These are phyloP conservation scores for Bombus consobrinus DNA, from an alignment of 1,140 invertebrate genomes.

Conservation along the genomic window DNA sequence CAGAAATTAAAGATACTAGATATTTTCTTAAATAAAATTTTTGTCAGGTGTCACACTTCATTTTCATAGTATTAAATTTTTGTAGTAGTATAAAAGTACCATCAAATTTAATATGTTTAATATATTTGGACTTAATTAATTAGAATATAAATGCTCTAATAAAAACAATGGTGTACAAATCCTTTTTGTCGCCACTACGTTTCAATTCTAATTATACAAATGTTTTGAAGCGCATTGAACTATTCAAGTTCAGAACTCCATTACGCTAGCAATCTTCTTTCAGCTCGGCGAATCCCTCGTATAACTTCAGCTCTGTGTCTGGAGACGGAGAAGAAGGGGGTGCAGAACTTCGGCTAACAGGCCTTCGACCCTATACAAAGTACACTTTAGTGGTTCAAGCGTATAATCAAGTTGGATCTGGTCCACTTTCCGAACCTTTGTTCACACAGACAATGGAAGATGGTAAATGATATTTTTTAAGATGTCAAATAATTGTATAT, in stretches of 20 bases:
- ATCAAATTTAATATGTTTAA: too few relatives aligned
- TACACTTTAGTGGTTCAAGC: slow-evolving; percentile 93
- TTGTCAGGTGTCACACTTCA: too few relatives aligned
- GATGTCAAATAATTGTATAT: background rate
- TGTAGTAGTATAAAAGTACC: too few relatives aligned
- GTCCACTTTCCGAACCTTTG: slow-evolving; percentile 89
- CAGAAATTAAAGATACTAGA: too few relatives aligned
- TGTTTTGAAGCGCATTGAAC: background rate
- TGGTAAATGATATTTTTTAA: slow-evolving; percentile 82
- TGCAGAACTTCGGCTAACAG: slow-evolving; percentile 86
- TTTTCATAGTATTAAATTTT: too few relatives aligned
- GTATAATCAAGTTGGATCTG: slow-evolving; percentile 92
- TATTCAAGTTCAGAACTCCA: slow-evolving; percentile 18
- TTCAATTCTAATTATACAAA: slow-evolving; percentile 10
- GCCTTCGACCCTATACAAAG: slow-evolving; percentile 89
- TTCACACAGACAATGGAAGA: slow-evolving; percentile 92
- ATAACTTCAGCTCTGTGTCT: slow-evolving; percentile 88
- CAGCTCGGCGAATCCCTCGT: slow-evolving; percentile 81
- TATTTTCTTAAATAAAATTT: too few relatives aligned
- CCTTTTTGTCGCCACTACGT: too few relatives aligned
- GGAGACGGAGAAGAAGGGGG: slow-evolving; percentile 87
- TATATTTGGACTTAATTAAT: too few relatives aligned
- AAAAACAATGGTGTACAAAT: too few relatives aligned
- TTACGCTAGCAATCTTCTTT: slow-evolving; percentile 53
- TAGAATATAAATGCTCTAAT: too few relatives aligned